Evolutionary conservation across 1,140 invertebrate species (phyloP).

Genomic region (Agrilus planipennis): DNA sequence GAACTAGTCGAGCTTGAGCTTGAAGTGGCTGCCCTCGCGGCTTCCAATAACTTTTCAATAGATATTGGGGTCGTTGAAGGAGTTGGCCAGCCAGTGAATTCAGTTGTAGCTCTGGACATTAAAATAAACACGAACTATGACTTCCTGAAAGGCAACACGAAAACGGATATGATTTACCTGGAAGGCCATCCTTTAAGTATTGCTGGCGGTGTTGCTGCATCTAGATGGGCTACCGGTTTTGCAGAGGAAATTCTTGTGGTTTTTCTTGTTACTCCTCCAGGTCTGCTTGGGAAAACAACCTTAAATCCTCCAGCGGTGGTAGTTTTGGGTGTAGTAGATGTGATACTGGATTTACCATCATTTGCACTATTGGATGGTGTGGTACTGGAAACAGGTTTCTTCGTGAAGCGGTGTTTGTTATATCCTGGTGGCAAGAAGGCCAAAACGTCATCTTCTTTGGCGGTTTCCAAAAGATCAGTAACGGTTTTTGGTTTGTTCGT

Average conservation of each 20-base stretch:
- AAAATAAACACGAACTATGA: slow-evolving; percentile 12
- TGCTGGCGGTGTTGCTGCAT: slow-evolving; percentile 42
- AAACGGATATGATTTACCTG: slow-evolving; percentile 38
- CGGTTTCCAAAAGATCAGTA: slow-evolving; percentile 11
- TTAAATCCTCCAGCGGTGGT: slow-evolving; percentile 41
- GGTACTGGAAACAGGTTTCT: slow-evolving; percentile 2
- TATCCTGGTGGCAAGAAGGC: slow-evolving; percentile 49
- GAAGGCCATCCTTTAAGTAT: slow-evolving; percentile 73
- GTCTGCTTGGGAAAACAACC: slow-evolving; percentile 66
- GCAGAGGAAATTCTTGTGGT: slow-evolving; percentile 48
- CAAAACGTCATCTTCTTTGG: slow-evolving; percentile 34
- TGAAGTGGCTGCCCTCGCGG: slow-evolving; percentile 52
- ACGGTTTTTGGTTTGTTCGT: slow-evolving; percentile 21
- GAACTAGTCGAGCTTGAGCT: slow-evolving; percentile 35
- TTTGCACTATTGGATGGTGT: slow-evolving; percentile 41
- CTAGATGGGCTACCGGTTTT: slow-evolving; percentile 29
- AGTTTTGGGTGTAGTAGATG: slow-evolving; percentile 16
- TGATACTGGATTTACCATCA: slow-evolving; percentile 5
- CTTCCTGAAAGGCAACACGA: slow-evolving; percentile 6
- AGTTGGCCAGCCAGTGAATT: slow-evolving; percentile 81
- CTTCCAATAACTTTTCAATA: slow-evolving; percentile 64
- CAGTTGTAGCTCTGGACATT: slow-evolving; percentile 59
- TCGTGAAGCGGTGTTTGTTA: slow-evolving; percentile 27
- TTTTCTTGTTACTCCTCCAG: slow-evolving; percentile 51
- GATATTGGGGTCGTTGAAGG: slow-evolving; percentile 72